A percentile compares a stretch with the other conserved stretches of the same genome.
phyloP scores from a whole-genome alignment of 2,888 invertebrate species.

The Eilema depressum region DNA sequence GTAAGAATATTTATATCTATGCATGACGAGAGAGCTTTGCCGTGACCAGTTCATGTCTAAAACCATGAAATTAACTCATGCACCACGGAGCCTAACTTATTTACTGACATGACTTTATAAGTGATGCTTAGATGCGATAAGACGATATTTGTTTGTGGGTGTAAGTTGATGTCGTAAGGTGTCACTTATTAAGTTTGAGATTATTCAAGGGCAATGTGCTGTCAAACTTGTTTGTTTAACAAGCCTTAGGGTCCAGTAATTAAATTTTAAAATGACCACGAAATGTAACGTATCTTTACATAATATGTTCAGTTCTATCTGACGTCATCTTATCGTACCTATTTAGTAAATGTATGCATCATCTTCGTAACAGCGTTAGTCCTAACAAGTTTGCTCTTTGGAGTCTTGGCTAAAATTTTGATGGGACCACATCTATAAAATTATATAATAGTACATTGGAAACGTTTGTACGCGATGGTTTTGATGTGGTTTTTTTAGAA shows the following conservation, averaged over 20 bases:
- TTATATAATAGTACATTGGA: no score
- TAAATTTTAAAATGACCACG: background rate
- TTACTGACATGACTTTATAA: constrained; percentile 66
- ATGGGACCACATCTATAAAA: no score
- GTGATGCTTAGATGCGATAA: constrained; percentile 69
- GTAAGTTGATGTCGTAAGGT: constrained; percentile 73
- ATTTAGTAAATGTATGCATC: background rate
- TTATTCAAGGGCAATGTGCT: constrained; percentile 72
- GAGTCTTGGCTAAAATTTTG: no score
- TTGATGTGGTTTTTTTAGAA: no score
- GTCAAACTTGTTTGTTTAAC: constrained; percentile 71
- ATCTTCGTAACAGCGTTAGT: background rate
- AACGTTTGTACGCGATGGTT: no score
- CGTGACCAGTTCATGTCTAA: constrained; percentile 19
- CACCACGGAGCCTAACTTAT: constrained; percentile 59
- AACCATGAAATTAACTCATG: constrained; percentile 57
- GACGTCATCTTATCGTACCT: background rate
- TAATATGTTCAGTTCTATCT: background rate
- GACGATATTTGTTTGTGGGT: constrained; percentile 74
- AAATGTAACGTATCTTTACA: background rate
- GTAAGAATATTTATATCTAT: background rate
- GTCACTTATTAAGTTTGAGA: constrained; percentile 68
- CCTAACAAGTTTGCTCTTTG: no score
- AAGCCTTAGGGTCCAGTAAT: constrained; percentile 42
- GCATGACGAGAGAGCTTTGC: background rate